Evolutionary conservation across 92 coral and sea anemone species (phyloP).

Genomic region (Diadumene lineata): DNA sequence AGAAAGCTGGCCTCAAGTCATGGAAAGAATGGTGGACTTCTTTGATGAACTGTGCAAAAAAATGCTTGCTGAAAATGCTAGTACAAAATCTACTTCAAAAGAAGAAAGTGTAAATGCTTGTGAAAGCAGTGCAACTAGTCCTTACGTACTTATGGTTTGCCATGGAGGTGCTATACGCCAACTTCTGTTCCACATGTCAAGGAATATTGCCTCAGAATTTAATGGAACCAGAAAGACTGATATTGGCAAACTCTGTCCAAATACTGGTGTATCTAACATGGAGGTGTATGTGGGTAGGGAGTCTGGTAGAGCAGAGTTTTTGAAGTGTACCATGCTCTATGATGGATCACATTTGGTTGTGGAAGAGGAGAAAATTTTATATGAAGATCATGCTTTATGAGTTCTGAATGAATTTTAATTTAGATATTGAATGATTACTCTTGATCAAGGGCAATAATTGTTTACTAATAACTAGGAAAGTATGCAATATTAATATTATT

Average conservation of each 20-base stretch:
- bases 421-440: no score
- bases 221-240: slow-evolving; percentile 11
- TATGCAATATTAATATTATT: no score
- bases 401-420: no score
- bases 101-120: neutral
- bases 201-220: slow-evolving; percentile 45
- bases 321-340: slow-evolving; percentile 57
- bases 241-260: slow-evolving; percentile 42
- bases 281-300: slow-evolving; percentile 45
- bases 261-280: slow-evolving; percentile 82
- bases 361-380: slow-evolving; percentile 21
- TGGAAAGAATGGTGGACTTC: slow-evolving; percentile 62
- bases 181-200: slow-evolving; percentile 54
- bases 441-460: no score
- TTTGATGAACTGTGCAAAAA: slow-evolving; percentile 38
- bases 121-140: slow-evolving; percentile 10
- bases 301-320: slow-evolving; percentile 49
- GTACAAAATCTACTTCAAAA: neutral
- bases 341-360: slow-evolving; percentile 63
- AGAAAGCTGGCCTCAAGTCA: slow-evolving; percentile 60
- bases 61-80: slow-evolving; percentile 9
- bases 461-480: no score
- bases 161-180: slow-evolving; percentile 91
- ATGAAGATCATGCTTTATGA: slow-evolving; percentile 25
- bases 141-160: slow-evolving; percentile 62